phyloP scores from a whole-genome alignment of 2,113 vertebrate species.

The Formicarius rufipectus region DNA sequence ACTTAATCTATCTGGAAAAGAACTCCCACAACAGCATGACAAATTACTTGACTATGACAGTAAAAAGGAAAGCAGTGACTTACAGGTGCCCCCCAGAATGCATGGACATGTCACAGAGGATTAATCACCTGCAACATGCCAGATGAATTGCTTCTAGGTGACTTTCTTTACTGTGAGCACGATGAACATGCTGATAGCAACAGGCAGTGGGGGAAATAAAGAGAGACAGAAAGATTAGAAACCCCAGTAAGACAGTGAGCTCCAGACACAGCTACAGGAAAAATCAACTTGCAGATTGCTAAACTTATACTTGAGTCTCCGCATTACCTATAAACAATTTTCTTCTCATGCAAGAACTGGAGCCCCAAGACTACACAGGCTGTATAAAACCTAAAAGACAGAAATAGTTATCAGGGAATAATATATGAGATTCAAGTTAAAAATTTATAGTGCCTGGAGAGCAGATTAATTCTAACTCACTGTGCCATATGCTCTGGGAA shows the following conservation, averaged over 20 bases:
- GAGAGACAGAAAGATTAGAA: constrained; percentile 13
- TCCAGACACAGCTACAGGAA: background rate
- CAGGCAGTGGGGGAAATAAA: background rate
- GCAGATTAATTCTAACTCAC: constrained; percentile 68
- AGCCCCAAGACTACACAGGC: constrained; percentile 93
- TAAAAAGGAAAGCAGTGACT: background rate
- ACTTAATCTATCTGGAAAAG: background rate
- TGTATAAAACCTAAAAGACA: constrained; percentile 86
- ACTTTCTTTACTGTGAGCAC: background rate
- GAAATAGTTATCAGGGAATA: background rate
- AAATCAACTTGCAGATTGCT: background rate
- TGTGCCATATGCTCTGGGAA: constrained; percentile 85
- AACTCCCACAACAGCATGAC: background rate
- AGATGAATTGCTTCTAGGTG: constrained; percentile 28
- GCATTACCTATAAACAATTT: constrained; percentile 92
- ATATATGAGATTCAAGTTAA: background rate
- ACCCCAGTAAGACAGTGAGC: background rate
- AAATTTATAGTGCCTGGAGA: background rate
- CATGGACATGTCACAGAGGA: constrained; percentile 14
- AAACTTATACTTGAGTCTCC: background rate
- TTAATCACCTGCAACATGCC: constrained; percentile 18
- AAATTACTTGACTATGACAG: background rate
- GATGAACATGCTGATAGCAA: constrained; percentile 24
- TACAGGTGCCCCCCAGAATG: background rate
- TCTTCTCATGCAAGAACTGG: constrained; percentile 93